Base-by-base conservation (phyloP, 2,797 vertebrate species). In the Gouania willdenowi region DNA sequence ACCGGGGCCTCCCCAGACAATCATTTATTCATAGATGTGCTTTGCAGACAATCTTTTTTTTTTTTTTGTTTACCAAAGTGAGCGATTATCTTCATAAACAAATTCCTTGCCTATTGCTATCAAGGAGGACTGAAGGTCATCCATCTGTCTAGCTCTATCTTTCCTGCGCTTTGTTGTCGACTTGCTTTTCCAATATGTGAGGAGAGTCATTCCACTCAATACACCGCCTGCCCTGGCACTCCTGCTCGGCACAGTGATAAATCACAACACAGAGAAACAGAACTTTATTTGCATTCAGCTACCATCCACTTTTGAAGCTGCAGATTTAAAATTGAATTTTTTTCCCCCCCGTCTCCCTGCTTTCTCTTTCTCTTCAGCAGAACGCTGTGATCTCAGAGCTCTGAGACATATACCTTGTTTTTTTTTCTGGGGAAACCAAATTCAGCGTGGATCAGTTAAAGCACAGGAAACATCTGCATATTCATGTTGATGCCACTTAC, bases 251-350 rank as follows among this genome's bases (percentile, higher is more conserved):
- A 70, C 61, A 59, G 76, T 77, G 75, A 89, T 89, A 85, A 87
- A 85, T 88, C 81, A 83, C 79, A 77, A 73, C 77, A 73, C 66
- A 63, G 60, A 78, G 75, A 72, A 83, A 82, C 80, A 83, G 63
- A 70, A 71, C 71, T 81, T 80, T 83, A 88, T 87, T 88, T 85
- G 82, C 82, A 87, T 89, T 88, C 79, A 74, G 80, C 65, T 74
- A 72, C 60, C 70, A 71, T 87, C 79, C 63, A 53, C 72, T 66
- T 87, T 81, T 88, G 75, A 86, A 84, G 72, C 69, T 14, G 31
- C 63, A 58, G 73, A 80, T 80, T 78, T 85, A 57, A 65, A 87
- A 86, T 84, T 80, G 63, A 77, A 75, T 83, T 81, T 82, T 63
- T 65, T 64, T 61, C 6, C 6, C 19, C 19, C 6, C 19, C 41